phyloP scores from a whole-genome alignment of 2,113 vertebrate species.

The Oncorhynchus nerka region DNA sequence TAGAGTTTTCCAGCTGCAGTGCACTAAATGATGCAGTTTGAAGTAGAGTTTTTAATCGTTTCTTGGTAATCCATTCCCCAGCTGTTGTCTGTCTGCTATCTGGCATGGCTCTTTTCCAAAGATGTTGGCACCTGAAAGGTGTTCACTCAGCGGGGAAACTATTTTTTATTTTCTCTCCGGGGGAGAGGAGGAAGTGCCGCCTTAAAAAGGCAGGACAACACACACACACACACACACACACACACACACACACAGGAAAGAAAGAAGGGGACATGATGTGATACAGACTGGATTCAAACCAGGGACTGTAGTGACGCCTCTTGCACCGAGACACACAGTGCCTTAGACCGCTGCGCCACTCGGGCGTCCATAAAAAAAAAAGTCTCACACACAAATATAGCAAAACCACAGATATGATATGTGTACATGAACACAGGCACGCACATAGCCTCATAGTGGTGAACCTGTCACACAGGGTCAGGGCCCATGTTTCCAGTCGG shows the following conservation, averaged over 20 bases:
- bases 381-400: conserved; percentile 10
- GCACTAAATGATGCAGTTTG: conserved; percentile 64
- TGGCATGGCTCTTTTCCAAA: conserved; percentile 12
- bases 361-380: background rate
- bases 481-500: conserved; percentile 23
- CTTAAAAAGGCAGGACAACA: background rate
- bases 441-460: too few species aligned
- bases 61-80: conserved; percentile 43
- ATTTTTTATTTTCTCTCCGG: background rate
- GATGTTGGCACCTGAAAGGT: conserved; percentile 20
- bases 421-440: background rate
- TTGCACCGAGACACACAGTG: too few species aligned
- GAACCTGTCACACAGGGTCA: background rate
- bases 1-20: conserved; percentile 55
- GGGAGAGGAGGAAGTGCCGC: background rate
- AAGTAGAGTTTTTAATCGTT: conserved; percentile 42
- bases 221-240: background rate
- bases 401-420: conserved; percentile 35
- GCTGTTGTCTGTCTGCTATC: conserved; percentile 51
- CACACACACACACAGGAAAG: background rate
- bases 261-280: background rate
- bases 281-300: too few species aligned
- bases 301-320: too few species aligned
- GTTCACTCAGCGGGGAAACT: background rate
- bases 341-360: too few species aligned